These are phyloP conservation scores for Rhagoletis zephyria DNA, from an alignment of 1,140 invertebrate genomes.

Conservation along the genomic window DNA sequence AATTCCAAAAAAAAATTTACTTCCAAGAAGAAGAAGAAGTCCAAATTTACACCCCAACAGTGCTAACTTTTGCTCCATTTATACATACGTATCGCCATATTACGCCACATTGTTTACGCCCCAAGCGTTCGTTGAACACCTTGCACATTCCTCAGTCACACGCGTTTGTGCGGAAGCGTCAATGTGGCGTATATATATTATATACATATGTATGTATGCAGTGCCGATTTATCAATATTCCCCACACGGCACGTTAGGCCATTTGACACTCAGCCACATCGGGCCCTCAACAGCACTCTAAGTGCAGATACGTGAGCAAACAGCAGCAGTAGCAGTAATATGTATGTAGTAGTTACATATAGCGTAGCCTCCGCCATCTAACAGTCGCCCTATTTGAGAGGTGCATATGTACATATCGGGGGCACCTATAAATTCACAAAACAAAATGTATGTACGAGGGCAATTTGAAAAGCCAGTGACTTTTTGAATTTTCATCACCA, in stretches of 20 bases:
- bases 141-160: not conserved
- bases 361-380: too few relatives aligned
- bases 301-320: not conserved
- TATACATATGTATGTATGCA: not conserved
- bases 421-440: not conserved
- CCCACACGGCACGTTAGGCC: too few relatives aligned
- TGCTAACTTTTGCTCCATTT: not conserved
- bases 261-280: too few relatives aligned
- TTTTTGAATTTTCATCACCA: too few relatives aligned
- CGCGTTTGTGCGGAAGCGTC: not conserved
- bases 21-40: not conserved
- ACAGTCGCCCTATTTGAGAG: too few relatives aligned
- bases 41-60: constrained; percentile 7
- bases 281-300: too few relatives aligned
- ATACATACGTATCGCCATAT: not conserved
- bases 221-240: not conserved
- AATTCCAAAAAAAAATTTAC: too few relatives aligned
- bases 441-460: not conserved
- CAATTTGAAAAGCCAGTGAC: not conserved
- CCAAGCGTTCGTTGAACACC: not conserved
- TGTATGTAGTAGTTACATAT: too few relatives aligned
- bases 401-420: too few relatives aligned
- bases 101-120: not conserved
- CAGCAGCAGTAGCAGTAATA: not conserved
- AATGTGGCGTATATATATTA: too few relatives aligned